Base-by-base conservation (phyloP, 92 coral and sea anemone species). In the Diadumene lineata region DNA sequence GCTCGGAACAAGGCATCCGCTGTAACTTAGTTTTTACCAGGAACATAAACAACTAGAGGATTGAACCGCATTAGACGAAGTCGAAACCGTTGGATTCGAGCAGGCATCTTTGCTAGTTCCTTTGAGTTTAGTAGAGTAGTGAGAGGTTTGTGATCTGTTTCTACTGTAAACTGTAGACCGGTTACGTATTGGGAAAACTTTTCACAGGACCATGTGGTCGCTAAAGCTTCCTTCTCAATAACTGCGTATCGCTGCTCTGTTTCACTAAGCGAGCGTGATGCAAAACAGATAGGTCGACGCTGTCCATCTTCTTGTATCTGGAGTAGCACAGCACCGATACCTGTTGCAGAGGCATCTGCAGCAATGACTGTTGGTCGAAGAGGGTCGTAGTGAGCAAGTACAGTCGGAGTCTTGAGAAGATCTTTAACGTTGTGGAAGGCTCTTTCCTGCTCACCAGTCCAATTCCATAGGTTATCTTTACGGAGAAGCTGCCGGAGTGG, bases 11-110 rank as follows among this genome's bases (percentile, higher is more conserved):
- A 77, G 13, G 83, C 72, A 82, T 83, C 87, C 4, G 87, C 86
- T 0, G 79, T 66, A 31, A 84, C 62, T 31, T 88, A 89, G 32
- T 73, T 28, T 44, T 80, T 88, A 6, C 84, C 81, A 19, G 86
- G 76, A 11, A 84, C 86, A 80, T 82, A 67, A 0, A 66, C 63
- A 1, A 78, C 85, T 1, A 66, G 64, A 19, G 79, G 75, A 72
- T 73, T 81, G 64, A 61, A 88, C 50, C 87, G 26, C 89, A 84
- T 89, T 15, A 88, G 84, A 9, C 86, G 28, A 13, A 84, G 75
- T 56, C 66, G 72, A 44, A 69, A 64, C 64, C 86, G 67, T 43
- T 75, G 77, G 51, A 69, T 71, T 70, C 86, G 73, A 7, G 79
- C 76, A 27, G 80, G 89, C 80, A 77, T 86, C 64, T 76, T 81